Percentiles rank a stretch among this genome's conserved stretches.
These are phyloP conservation scores for Rhaphigaster nebulosa DNA, from an alignment of 2,888 invertebrate species.

Conservation along the genomic window DNA sequence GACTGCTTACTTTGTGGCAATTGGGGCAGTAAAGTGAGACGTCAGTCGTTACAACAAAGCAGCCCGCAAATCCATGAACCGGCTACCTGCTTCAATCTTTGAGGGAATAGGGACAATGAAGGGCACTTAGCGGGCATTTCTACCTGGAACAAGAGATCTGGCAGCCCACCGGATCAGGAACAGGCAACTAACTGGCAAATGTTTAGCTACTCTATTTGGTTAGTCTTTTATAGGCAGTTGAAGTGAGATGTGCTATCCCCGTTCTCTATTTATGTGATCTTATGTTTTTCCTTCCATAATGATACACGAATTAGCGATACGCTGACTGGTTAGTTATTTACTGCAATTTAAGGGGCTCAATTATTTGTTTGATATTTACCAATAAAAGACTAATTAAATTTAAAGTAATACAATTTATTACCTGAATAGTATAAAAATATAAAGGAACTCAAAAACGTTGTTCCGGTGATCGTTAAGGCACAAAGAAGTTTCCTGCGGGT, in stretches of 20 bases:
- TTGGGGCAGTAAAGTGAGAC: not conserved
- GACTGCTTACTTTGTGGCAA: not conserved
- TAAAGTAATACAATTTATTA: too few species aligned
- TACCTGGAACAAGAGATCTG: conserved; percentile 19
- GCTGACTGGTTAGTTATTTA: too few species aligned
- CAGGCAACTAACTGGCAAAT: not conserved
- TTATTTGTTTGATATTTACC: not conserved
- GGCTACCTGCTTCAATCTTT: not conserved
- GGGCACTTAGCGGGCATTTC: not conserved
- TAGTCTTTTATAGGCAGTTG: not conserved
- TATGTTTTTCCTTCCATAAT: too few species aligned
- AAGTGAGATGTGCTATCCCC: not conserved
- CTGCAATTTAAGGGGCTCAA: not conserved
- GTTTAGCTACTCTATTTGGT: conserved; percentile 2
- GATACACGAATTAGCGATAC: too few species aligned
- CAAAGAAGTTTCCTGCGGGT: not conserved
- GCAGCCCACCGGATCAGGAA: not conserved
- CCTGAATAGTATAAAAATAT: not conserved
- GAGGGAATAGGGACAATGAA: conserved; percentile 6
- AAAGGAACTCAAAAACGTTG: not conserved
- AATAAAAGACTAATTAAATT: too few species aligned
- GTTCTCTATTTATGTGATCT: not conserved
- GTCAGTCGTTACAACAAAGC: not conserved
- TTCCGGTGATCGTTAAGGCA: not conserved
- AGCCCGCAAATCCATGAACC: not conserved